Evolutionary conservation across 2,888 invertebrate species (phyloP), one percentile per base, ranked within the genome.

Genomic region (Hecatera dysodea): DNA sequence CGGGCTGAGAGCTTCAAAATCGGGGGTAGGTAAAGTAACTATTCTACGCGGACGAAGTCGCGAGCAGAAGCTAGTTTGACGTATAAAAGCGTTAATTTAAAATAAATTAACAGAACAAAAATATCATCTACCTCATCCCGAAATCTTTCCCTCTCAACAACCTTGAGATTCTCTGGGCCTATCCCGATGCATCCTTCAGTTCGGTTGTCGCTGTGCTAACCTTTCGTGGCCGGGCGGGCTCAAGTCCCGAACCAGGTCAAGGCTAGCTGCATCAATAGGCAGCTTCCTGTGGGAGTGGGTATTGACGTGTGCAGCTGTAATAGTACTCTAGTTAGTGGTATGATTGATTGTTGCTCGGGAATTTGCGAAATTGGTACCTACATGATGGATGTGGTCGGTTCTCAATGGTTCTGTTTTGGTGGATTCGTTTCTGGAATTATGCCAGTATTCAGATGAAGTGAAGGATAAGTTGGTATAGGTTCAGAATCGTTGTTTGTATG

Each of bases 191-290:
- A 76, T 64, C 55, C 63, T n/a, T 15, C 59, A 5, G 48, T 56
- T 61, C 11, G 39, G 12, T 24, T 39, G 53, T 24, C 22, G 11
- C 36, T 46, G 53, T 33, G 27, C 39, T 50, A 67, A 67, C 78
- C 78, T 81, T 64, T 70, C 27, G 48, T 39, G 19, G 67, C 81
- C 72, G 78, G 64, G 53, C 70, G 65, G 46, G 69, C 65, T 33
- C 22, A 9, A 64, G 29, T 46, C 57, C n/a, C 22, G n/a, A 79
- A 71, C 4, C 67, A 36, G 78, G 78, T 79, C 83, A 83, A 84
- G 82, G 82, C 53, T 66, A 24, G 67, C 72, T 67, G 53, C 75
- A 44, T 61, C 82, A 79, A 84, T 76, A 71, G 50, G 46, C 56
- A 11, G 27, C 72, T 82, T 83, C 76, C 85, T 82, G 76, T 56